A percentile compares a stretch with the other conserved stretches of the same genome.
phyloP scores from a whole-genome alignment of 2,888 invertebrate species.

The Lacanobia oleracea region DNA sequence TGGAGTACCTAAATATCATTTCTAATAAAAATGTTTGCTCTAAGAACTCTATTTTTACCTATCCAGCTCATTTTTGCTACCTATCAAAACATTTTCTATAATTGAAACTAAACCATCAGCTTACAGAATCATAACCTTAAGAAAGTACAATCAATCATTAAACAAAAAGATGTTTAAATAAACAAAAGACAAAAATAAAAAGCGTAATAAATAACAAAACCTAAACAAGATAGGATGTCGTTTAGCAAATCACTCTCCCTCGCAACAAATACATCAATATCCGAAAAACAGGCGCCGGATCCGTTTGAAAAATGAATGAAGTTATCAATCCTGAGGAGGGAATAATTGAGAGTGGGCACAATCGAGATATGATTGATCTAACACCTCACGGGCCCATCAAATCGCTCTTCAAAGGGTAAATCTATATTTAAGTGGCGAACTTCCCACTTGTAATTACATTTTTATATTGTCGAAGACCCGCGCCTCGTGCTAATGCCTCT shows the following conservation, averaged over 20 bases:
- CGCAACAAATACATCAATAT: slow-evolving; percentile 67
- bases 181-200: slow-evolving; percentile 39
- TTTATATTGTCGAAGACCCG: slow-evolving; percentile 83
- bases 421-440: slow-evolving; percentile 88
- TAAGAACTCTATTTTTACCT: neutral
- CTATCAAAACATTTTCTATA: neutral
- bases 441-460: slow-evolving; percentile 88
- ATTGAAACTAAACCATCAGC: neutral
- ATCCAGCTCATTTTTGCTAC: no score
- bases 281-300: slow-evolving; percentile 56
- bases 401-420: slow-evolving; percentile 88
- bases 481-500: slow-evolving; percentile 79
- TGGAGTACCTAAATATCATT: neutral
- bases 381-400: slow-evolving; percentile 85
- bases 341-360: slow-evolving; percentile 85
- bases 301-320: slow-evolving; percentile 85
- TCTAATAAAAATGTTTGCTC: neutral
- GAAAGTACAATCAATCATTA: slow-evolving; percentile 15
- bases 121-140: neutral
- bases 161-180: slow-evolving; percentile 25
- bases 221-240: slow-evolving; percentile 48
- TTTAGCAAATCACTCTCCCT: slow-evolving; percentile 63
- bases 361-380: slow-evolving; percentile 89
- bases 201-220: slow-evolving; percentile 41
- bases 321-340: slow-evolving; percentile 82